Base-by-base conservation (phyloP, 2,797 vertebrate species). In the Tokudaia tokunoshimensis region DNA sequence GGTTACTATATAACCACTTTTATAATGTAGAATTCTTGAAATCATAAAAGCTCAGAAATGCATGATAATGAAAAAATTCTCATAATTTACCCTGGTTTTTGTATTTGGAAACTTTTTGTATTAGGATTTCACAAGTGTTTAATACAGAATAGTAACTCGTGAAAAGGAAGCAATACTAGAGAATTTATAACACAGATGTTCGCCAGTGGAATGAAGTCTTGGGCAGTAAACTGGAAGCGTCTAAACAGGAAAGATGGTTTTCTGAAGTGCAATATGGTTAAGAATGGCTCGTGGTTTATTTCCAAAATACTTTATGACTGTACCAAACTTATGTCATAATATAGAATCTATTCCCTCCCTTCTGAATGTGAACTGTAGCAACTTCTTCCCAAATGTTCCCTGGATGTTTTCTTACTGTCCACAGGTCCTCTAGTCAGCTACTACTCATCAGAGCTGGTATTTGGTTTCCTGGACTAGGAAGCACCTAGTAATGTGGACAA, bases 91-190 rank as follows among this genome's bases (percentile, higher is more conserved):
- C 57, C 78, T 91, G 87, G 22, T 20, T 72, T 72, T 72, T 72
- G 65, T 67, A 67, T 67, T 34, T 55, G 90, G 57, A 93, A 96
- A 91, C 11, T 1, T 29, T 24, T 86, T 61, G 12, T 41, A 74
- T 81, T 81, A 78, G 3, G 34, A 52, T 74, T 94, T 92, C 50
- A 89, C 67, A 37, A 79, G 81, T 76, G 82, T 94, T 89, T 31
- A 88, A 41, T 76, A 89, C 2, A 89, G 7, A 72, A 57, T 34
- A 78, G 80, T 76, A 67, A 93, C 24, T 82, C 20, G 22, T 88
- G 37, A 20, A 24, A 91, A 80, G 41, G 65, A 82, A 79, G 76
- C 1, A 3, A 89, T 34, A 89, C 8, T 41, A 37, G 0, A 84
- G 15, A 86, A 31, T 75, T 88, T 63, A n/a, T 72, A 89, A 84